These are phyloP conservation scores for Allacma fusca DNA, from an alignment of 2,888 invertebrate species.

Conservation along the genomic window DNA sequence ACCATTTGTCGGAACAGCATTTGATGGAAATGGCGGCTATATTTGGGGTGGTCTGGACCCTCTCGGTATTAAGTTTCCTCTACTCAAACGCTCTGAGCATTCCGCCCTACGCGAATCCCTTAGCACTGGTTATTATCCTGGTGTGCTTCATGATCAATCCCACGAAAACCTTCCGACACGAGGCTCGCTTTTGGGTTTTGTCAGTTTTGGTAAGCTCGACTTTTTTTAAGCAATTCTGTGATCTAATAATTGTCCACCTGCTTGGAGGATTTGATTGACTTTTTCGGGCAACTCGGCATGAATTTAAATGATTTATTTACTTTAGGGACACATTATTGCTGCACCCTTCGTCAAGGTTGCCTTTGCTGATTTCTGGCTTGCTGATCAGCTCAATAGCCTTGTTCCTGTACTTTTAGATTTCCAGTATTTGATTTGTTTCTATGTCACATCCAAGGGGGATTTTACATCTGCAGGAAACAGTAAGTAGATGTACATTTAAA, in stretches of 20 bases:
- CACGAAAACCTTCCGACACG: slow-evolving; percentile 86
- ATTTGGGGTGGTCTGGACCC: slow-evolving; percentile 92
- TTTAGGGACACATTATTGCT: slow-evolving; percentile 80
- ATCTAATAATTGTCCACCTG: too few species aligned
- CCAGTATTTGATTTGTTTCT: slow-evolving; percentile 93
- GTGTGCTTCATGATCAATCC: slow-evolving; percentile 89
- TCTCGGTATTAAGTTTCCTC: slow-evolving; percentile 85
- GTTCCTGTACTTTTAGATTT: slow-evolving; percentile 89
- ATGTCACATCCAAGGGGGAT: slow-evolving; percentile 73
- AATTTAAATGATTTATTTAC: too few species aligned
- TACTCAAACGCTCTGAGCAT: slow-evolving; percentile 84
- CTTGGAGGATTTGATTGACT: too few species aligned
- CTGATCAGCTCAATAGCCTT: slow-evolving; percentile 95
- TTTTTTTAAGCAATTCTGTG: too few species aligned
- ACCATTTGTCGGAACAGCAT: slow-evolving; percentile 92
- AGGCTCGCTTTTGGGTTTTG: slow-evolving; percentile 93
- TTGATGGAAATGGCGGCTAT: slow-evolving; percentile 92
- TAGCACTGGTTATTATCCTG: slow-evolving; percentile 80
- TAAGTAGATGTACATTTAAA: neutral
- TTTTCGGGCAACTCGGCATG: too few species aligned
- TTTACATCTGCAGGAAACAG: slow-evolving; percentile 68
- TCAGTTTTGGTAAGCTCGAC: slow-evolving; percentile 76
- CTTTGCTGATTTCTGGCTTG: slow-evolving; percentile 99
- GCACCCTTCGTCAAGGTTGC: slow-evolving; percentile 94
- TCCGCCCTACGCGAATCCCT: slow-evolving; percentile 91